These are phyloP conservation scores for Dendroctonus valens DNA, from an alignment of 1,140 invertebrate genomes.

Conservation along the genomic window DNA sequence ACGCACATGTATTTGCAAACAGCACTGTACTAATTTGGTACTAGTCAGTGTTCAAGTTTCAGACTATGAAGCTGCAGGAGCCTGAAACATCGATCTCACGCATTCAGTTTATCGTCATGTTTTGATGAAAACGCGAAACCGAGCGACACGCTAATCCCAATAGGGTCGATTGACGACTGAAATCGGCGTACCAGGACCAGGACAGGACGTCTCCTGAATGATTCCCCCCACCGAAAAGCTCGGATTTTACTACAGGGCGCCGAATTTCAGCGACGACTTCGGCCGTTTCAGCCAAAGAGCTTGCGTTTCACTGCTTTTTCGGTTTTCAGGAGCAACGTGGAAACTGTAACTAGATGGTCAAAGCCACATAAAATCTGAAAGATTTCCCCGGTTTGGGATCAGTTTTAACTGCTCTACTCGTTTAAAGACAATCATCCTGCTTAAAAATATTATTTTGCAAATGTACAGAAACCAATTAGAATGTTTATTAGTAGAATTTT, in stretches of 20 bases:
- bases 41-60: no score
- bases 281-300: conserved; percentile 24
- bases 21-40: no score
- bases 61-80: not conserved
- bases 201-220: conserved; percentile 27
- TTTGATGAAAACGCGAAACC: not conserved
- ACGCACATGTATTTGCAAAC: no score
- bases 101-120: conserved; percentile 6
- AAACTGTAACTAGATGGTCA: not conserved
- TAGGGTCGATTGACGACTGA: conserved; percentile 16
- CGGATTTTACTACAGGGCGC: conserved; percentile 29
- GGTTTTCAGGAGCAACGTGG: conserved; percentile 12
- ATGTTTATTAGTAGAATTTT: no score
- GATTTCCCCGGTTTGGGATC: no score
- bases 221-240: conserved; percentile 23
- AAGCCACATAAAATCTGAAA: no score
- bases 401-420: no score
- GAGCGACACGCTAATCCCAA: not conserved
- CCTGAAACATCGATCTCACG: not conserved
- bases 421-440: no score
- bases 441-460: no score
- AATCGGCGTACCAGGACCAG: conserved; percentile 21
- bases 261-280: conserved; percentile 22
- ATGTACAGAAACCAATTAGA: no score
- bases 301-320: conserved; percentile 27